Percentiles rank a stretch among this genome's conserved stretches.
Evolutionary conservation across 2,888 invertebrate genomes (phyloP).

Genomic region (Tenthredo distinguenda): DNA sequence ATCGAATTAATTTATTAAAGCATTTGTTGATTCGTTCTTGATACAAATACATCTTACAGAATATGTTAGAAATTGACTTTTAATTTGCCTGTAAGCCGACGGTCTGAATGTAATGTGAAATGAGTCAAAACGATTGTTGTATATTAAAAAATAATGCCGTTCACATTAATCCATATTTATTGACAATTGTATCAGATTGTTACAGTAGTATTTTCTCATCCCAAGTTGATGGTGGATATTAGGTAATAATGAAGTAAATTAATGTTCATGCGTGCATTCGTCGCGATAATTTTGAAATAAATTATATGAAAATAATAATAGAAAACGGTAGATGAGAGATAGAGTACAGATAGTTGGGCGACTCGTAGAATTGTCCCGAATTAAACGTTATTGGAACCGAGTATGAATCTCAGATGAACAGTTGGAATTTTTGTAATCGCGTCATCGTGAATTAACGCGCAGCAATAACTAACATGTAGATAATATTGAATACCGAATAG

Average conservation of each 20-base stretch:
- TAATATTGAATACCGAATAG: constrained; percentile 14
- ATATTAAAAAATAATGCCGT: not conserved
- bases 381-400: not conserved
- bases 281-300: constrained; percentile 1
- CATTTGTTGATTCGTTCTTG: not conserved
- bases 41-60: not conserved
- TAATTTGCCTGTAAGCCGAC: not conserved
- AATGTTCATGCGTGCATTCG: constrained; percentile 10
- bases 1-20: constrained; percentile 2
- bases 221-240: constrained; percentile 12
- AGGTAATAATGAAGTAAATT: constrained; percentile 16
- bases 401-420: not conserved
- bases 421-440: constrained; percentile 17
- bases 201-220: constrained; percentile 35
- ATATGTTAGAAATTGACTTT: not conserved
- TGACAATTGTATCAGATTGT: constrained; percentile 46
- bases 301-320: constrained; percentile 9
- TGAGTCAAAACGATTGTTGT: not conserved
- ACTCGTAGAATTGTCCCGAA: not conserved
- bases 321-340: not conserved
- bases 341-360: not conserved
- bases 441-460: not conserved
- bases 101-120: not conserved
- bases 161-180: constrained; percentile 44
- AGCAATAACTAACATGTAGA: constrained; percentile 3